These are phyloP conservation scores for Lagodon rhomboides DNA, from an alignment of 2,797 vertebrate genomes.

Conservation along the genomic window DNA sequence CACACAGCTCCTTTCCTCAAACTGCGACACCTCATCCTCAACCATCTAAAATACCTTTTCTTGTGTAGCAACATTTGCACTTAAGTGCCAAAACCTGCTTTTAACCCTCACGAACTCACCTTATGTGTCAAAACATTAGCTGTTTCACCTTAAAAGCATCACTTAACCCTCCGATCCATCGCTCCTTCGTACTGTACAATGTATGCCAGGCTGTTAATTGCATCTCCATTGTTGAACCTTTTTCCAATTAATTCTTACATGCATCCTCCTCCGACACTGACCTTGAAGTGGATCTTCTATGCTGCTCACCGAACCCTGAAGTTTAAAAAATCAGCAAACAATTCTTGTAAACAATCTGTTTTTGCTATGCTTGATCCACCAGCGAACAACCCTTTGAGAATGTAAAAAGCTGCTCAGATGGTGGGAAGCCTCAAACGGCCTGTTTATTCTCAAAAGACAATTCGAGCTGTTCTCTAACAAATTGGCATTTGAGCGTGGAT, in stretches of 20 bases:
- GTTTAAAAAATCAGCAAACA: slow-evolving; percentile 1
- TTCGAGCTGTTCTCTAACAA: neutral
- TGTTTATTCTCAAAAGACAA: slow-evolving; percentile 8
- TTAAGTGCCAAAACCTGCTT: neutral
- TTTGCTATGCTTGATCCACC: neutral
- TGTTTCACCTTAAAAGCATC: slow-evolving; percentile 3
- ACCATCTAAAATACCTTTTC: no score
- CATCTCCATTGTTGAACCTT: slow-evolving; percentile 3
- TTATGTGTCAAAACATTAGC: slow-evolving; percentile 28
- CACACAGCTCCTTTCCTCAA: neutral
- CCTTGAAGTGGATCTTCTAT: slow-evolving; percentile 14
- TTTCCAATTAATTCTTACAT: slow-evolving; percentile 6
- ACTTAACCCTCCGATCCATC: slow-evolving; percentile 19
- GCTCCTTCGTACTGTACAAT: slow-evolving; percentile 3
- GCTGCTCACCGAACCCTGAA: slow-evolving; percentile 5
- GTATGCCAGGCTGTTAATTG: slow-evolving; percentile 21
- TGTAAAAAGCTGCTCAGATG: neutral
- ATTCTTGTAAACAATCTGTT: slow-evolving; percentile 1
- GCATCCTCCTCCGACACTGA: neutral
- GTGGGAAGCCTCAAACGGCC: neutral
- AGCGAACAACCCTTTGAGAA: slow-evolving; percentile 5
- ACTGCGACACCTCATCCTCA: no score
- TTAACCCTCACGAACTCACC: slow-evolving; percentile 20
- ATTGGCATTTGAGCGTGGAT: neutral
- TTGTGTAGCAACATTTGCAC: neutral